Evolutionary conservation across 2,797 vertebrate genomes (phyloP).

Genomic region (Halcyon leucocephala): DNA sequence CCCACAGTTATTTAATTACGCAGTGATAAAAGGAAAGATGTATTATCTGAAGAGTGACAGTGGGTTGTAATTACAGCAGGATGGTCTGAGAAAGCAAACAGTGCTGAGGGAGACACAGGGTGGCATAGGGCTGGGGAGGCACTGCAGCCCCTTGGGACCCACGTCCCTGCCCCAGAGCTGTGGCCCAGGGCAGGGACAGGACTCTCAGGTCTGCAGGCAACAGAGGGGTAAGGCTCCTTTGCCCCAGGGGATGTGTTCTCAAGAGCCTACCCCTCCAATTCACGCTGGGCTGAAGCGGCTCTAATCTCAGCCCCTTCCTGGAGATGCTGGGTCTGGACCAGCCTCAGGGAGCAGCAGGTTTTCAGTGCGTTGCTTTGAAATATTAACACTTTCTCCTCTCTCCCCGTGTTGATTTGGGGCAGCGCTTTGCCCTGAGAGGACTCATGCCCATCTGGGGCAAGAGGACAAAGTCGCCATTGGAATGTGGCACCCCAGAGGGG

Average conservation of each 20-base stretch:
- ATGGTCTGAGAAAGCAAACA: slow-evolving; percentile 15
- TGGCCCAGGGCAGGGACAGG: not conserved
- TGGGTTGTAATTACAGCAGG: slow-evolving; percentile 19
- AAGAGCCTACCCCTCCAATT: not conserved
- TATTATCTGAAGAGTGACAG: not conserved
- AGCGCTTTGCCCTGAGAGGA: not conserved
- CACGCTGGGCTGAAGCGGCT: fast-evolving
- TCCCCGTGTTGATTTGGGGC: fast-evolving
- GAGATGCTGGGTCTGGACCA: not conserved
- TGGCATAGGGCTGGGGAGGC: fast-evolving
- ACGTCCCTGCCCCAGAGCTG: fast-evolving
- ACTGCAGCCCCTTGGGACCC: fast-evolving
- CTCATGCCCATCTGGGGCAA: not conserved
- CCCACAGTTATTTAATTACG: slow-evolving; percentile 45
- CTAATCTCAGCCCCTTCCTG: fast-evolving
- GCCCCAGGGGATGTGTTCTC: not conserved
- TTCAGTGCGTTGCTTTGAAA: not conserved
- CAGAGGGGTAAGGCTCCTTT: not conserved
- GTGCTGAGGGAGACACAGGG: fast-evolving
- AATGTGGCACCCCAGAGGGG: not conserved
- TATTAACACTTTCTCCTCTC: not conserved
- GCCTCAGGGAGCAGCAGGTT: not conserved
- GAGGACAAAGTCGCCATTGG: not conserved
- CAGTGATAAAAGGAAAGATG: not conserved
- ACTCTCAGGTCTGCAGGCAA: fast-evolving